These are phyloP conservation scores for Sarcophaga variegata DNA, from an alignment of 2,888 invertebrate genomes.

Conservation along the genomic window DNA sequence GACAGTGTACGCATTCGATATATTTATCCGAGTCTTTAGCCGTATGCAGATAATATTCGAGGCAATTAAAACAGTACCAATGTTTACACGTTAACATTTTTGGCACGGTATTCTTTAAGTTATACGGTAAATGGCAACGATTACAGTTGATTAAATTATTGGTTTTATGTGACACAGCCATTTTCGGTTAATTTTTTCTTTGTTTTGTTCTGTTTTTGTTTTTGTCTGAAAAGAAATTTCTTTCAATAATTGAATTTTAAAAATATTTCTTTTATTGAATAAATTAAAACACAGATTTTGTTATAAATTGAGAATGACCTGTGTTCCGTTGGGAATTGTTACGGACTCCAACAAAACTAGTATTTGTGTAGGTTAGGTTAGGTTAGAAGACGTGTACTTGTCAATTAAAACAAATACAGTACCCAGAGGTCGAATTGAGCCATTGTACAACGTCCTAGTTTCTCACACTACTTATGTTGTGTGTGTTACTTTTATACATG, in stretches of 20 bases:
- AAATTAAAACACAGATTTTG: no score
- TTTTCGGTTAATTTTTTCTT: slow-evolving; percentile 77
- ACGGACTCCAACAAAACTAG: no score
- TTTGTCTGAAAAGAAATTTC: slow-evolving; percentile 81
- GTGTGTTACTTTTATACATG: no score
- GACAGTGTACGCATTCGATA: slow-evolving; percentile 87
- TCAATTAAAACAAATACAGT: no score
- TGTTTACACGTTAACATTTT: slow-evolving; percentile 89
- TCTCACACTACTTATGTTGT: no score
- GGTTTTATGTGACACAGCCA: slow-evolving; percentile 86
- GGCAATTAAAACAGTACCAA: slow-evolving; percentile 89
- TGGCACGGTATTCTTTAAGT: slow-evolving; percentile 87
- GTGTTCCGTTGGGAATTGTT: no score
- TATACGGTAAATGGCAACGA: slow-evolving; percentile 89
- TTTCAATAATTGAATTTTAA: neutral
- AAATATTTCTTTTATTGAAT: no score
- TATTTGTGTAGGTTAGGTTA: no score
- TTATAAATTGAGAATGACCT: no score
- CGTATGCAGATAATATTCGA: slow-evolving; percentile 85
- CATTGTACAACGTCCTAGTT: no score
- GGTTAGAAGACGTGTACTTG: no score
- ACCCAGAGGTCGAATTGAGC: no score
- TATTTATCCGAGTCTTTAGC: slow-evolving; percentile 86
- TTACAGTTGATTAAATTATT: slow-evolving; percentile 90
- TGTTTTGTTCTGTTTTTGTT: neutral